Evolutionary conservation across 2,888 invertebrate species (phyloP).

Genomic region (Drosophila hamatofila): DNA sequence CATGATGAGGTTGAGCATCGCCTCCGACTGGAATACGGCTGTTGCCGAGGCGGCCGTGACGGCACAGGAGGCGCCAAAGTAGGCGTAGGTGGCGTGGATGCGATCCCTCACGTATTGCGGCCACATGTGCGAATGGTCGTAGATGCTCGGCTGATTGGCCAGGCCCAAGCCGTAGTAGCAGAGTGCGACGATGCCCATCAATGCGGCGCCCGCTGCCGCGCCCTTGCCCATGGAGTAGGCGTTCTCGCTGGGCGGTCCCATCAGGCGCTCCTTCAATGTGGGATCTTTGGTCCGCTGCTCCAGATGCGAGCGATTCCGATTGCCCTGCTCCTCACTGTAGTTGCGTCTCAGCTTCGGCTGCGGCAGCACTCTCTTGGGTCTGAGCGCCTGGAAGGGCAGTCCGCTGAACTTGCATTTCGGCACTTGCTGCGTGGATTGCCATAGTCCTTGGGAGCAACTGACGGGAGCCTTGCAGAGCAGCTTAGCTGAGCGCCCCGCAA

Average conservation of each 20-base stretch:
- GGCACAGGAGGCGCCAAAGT: conserved; percentile 94
- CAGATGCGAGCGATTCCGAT: conserved; percentile 54
- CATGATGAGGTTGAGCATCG: conserved; percentile 91
- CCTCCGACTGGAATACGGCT: conserved; percentile 92
- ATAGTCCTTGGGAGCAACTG: conserved; percentile 22
- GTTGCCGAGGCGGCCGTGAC: conserved; percentile 93
- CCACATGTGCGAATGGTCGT: conserved; percentile 96
- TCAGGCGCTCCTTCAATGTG: conserved; percentile 88
- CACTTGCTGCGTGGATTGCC: conserved; percentile 33
- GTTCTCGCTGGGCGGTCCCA: conserved; percentile 92
- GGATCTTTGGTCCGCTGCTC: conserved; percentile 86
- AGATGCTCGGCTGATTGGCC: conserved; percentile 90
- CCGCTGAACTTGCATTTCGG: background rate
- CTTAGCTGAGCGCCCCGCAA: conserved; percentile 38
- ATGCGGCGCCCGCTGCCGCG: conserved; percentile 95
- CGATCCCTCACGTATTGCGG: conserved; percentile 96
- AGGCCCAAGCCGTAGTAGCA: conserved; percentile 98
- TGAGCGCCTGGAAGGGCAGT: background rate
- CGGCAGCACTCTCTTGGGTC: conserved; percentile 13
- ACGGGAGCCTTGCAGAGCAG: conserved; percentile 23
- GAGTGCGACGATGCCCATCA: conserved; percentile 94
- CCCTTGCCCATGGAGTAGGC: conserved; percentile 95
- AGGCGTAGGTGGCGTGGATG: conserved; percentile 94
- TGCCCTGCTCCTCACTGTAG: conserved; percentile 32
- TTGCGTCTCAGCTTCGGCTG: conserved; percentile 26